Conservation (phyloP, 2,113 vertebrate genomes). For the Arizona elegans region DNA sequence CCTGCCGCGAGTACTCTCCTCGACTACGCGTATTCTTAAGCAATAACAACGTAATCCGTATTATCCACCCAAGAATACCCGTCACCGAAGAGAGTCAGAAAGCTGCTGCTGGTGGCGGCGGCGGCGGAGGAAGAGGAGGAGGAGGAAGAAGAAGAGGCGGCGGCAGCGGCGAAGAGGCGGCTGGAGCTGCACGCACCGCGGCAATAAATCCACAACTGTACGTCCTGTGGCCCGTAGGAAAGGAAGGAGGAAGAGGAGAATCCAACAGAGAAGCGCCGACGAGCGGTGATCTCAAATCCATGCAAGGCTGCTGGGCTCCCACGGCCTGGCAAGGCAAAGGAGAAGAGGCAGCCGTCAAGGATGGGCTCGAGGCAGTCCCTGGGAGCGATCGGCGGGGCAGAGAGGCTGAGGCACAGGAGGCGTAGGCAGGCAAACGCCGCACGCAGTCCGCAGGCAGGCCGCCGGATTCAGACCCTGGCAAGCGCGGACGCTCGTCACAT, state of each 20-base stretch:
- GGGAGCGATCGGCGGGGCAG: not conserved
- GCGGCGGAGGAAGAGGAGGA: conserved; percentile 39
- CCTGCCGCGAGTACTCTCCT: conserved; percentile 98
- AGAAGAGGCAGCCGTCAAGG: conserved; percentile 66
- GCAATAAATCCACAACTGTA: conserved; percentile 83
- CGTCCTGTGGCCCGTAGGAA: conserved; percentile 57
- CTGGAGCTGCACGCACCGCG: conserved; percentile 66
- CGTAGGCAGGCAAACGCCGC: not conserved
- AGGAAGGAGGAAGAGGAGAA: conserved; percentile 57
- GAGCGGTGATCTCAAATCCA: conserved; percentile 69
- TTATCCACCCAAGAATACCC: conserved; percentile 99
- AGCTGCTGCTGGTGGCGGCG: conserved; percentile 62
- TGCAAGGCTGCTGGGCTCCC: conserved; percentile 53
- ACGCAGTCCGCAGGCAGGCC: not conserved
- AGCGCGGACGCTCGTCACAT: not conserved
- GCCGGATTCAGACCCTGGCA: not conserved
- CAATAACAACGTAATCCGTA: conserved; percentile 99
- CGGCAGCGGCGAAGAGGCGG: conserved; percentile 4
- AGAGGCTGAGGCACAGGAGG: conserved; percentile 13
- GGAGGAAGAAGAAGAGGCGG: conserved; percentile 22
- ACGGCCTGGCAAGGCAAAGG: conserved; percentile 69
- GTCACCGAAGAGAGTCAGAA: conserved; percentile 99
- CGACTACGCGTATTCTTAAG: conserved; percentile 99
- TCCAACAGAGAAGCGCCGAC: conserved; percentile 66
- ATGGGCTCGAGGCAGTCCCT: conserved; percentile 11